Base-by-base conservation (phyloP, 2,888 invertebrate species). In the Athalia rosae region DNA sequence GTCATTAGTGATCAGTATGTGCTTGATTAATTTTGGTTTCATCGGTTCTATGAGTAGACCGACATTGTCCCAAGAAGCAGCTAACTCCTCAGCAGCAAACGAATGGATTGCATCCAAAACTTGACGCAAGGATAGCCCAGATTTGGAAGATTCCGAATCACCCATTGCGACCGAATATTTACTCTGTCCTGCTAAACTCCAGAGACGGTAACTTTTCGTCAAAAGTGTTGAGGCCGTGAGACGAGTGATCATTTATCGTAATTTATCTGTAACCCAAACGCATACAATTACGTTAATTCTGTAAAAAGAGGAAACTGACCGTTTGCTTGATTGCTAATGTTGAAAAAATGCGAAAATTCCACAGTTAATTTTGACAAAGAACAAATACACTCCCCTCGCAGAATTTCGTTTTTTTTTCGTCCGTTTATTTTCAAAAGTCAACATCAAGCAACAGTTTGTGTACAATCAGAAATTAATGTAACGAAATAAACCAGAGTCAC, bases 61-160 rank as follows among this genome's bases (percentile, higher is more conserved):
- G 73, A 98, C 98, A 90, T 99, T 99, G 88, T 99, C 99, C 98
- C 98, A 99, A 74, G 92, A 92, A 84, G 95, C 97, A 3, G 98
- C 96, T 11, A 95, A 90, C 2, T 91, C 89, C 50, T 92, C 89
- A 7, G 95, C 93, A 0, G 97, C 96, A 90, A 95, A 95, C 7
- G 91, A 89, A 84, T 95, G 93, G 79, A 97, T 90, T 76, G 91
- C 91, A 9, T 90, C 85, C 58, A 95, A 86, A 3, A 95, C 92
- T 79, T 90, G 90, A 13, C 85, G 85, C 79, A 94, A 84, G 5
- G 91, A 84, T 3, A 92, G 85, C 76, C 93, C 93, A 79, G 47
- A 48, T 50, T 50, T 62, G 64, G 69, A 62, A 45, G 9, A 41
- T 9, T 78, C 73, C 2, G 47, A 41, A 15, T 69, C 73, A 7